phyloP scores from a whole-genome alignment of 2,888 invertebrate species.

The Drosophila pegasa region DNA sequence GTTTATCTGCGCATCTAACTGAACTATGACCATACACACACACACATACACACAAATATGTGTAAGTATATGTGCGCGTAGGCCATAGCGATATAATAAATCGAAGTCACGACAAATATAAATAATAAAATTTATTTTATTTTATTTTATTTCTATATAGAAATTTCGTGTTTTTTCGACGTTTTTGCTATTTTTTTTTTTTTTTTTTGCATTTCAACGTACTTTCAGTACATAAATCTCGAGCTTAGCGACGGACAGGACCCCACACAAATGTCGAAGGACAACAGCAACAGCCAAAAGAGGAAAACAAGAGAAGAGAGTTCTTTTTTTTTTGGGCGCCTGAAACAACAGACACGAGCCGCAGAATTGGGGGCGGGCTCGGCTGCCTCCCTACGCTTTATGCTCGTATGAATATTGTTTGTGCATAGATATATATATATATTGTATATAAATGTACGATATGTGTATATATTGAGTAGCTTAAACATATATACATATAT shows the following conservation, averaged over 20 bases:
- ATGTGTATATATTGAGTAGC: constrained; percentile 5
- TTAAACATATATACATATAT: constrained; percentile 1
- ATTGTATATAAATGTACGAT: constrained; percentile 1
- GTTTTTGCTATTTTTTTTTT: constrained; percentile 15
- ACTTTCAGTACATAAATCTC: constrained; percentile 76
- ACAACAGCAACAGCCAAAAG: constrained; percentile 38
- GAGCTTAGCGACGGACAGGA: constrained; percentile 69
- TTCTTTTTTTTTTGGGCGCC: constrained; percentile 43
- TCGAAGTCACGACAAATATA: constrained; percentile 79
- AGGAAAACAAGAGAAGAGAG: constrained; percentile 29
- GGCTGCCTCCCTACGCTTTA: constrained; percentile 15
- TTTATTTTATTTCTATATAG: constrained; percentile 68
- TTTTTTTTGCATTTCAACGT: constrained; percentile 73
- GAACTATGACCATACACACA: constrained; percentile 35
- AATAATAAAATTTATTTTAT: constrained; percentile 77
- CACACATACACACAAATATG: constrained; percentile 5
- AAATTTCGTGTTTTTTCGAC: constrained; percentile 27
- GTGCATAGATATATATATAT: constrained; percentile 41
- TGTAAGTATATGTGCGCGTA: constrained; percentile 28
- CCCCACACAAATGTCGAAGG: constrained; percentile 15
- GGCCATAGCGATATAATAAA: constrained; percentile 65
- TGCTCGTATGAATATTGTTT: constrained; percentile 70
- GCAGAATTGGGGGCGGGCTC: constrained; percentile 44
- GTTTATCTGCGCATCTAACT: constrained; percentile 63
- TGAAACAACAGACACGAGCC: constrained; percentile 73